Conservation (phyloP, 2,113 vertebrate species). For the Bostrychus sinensis region DNA sequence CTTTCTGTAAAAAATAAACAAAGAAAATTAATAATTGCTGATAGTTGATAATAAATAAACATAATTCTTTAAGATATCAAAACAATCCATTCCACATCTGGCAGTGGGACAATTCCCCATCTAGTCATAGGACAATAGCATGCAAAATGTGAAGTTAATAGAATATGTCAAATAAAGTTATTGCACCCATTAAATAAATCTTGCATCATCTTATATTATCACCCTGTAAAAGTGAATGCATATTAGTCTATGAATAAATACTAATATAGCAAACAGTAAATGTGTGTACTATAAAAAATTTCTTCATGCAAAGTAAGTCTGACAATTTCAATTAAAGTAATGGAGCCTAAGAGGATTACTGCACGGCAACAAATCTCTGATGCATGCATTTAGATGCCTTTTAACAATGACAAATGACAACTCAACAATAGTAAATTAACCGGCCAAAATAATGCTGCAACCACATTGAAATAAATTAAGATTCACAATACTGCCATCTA, state of each 20-base stretch:
- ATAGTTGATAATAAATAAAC: too few species aligned
- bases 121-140: too few species aligned
- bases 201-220: too few species aligned
- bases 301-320: conserved; percentile 2
- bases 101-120: too few species aligned
- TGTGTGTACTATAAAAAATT: not conserved
- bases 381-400: conserved; percentile 16
- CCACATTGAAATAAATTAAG: not conserved
- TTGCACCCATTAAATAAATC: too few species aligned
- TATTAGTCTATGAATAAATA: not conserved
- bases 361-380: conserved; percentile 66
- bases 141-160: too few species aligned
- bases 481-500: not conserved
- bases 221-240: too few species aligned
- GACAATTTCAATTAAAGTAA: conserved; percentile 63
- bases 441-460: not conserved
- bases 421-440: not conserved
- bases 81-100: too few species aligned
- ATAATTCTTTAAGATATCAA: too few species aligned
- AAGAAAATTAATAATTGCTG: not conserved
- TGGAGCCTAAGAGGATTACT: conserved; percentile 81
- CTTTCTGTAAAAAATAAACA: conserved; percentile 30
- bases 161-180: too few species aligned
- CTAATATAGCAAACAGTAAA: not conserved
- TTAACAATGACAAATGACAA: conserved; percentile 11